A percentile compares a stretch with the other conserved stretches of the same genome.
Conservation (phyloP, 2,888 invertebrate species). For the Polietes domitor region DNA sequence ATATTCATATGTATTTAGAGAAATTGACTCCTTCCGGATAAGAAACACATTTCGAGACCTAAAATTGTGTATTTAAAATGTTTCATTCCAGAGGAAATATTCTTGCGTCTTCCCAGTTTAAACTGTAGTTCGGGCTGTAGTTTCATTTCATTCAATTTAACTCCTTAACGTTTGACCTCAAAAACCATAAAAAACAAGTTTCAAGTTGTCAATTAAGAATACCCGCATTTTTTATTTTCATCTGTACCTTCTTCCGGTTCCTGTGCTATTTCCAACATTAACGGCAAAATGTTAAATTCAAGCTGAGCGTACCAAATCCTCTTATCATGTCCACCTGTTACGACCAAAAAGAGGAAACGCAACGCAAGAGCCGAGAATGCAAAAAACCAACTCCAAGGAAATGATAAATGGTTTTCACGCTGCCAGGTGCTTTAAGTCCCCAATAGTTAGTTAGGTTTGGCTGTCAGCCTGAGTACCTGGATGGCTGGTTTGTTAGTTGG, state of each 20-base stretch:
- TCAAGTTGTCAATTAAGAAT: constrained; percentile 59
- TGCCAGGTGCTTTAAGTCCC: constrained; percentile 66
- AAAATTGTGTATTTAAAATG: not conserved
- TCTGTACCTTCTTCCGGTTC: not conserved
- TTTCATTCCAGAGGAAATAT: not conserved
- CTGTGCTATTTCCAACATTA: constrained; percentile 6
- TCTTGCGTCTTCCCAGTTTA: not conserved
- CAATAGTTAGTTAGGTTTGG: constrained; percentile 63
- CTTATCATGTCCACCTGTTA: constrained; percentile 67
- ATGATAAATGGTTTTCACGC: constrained; percentile 68
- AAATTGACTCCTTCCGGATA: too few relatives aligned
- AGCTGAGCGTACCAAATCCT: constrained; percentile 61
- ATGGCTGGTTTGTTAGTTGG: constrained; percentile 40
- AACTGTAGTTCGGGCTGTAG: too few relatives aligned
- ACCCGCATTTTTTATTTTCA: constrained; percentile 21
- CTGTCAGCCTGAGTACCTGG: constrained; percentile 50
- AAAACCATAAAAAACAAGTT: constrained; percentile 50
- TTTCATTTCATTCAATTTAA: constrained; percentile 40
- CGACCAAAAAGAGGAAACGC: constrained; percentile 28
- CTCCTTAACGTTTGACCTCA: constrained; percentile 56
- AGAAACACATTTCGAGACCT: too few relatives aligned
- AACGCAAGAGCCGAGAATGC: constrained; percentile 17
- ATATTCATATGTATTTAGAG: too few relatives aligned
- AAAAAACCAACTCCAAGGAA: constrained; percentile 57
- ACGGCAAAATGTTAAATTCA: constrained; percentile 44